phyloP scores from a whole-genome alignment of 2,113 vertebrate species.

The Grammomys surdaster region DNA sequence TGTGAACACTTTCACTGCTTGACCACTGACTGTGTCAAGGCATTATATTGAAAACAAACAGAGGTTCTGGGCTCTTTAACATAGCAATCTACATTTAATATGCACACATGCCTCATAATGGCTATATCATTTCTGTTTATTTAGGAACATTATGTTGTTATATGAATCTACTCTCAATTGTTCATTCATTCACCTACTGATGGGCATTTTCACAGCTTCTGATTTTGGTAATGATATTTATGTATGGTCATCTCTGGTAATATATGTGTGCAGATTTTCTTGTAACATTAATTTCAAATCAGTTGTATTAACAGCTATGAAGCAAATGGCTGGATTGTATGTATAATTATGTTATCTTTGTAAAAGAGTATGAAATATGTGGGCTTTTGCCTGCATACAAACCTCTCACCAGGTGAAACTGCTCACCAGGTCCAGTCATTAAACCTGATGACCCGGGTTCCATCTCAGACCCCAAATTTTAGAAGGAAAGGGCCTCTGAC shows the following conservation, averaged over 20 bases:
- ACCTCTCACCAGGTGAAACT: no score
- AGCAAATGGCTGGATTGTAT: background rate
- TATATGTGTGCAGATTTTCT: background rate
- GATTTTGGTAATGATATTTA: background rate
- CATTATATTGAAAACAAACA: constrained; percentile 4
- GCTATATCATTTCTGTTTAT: constrained; percentile 5
- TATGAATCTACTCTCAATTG: background rate
- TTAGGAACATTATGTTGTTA: background rate
- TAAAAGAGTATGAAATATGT: background rate
- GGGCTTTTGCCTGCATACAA: no score
- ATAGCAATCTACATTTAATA: background rate
- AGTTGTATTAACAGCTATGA: background rate
- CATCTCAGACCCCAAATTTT: background rate
- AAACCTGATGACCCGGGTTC: background rate
- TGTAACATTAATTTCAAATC: background rate
- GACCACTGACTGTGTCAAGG: background rate
- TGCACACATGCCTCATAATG: background rate
- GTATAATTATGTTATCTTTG: background rate
- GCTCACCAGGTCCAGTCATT: background rate
- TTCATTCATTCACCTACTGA: background rate
- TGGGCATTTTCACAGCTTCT: background rate
- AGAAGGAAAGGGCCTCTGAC: background rate
- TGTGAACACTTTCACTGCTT: background rate
- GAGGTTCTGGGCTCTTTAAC: background rate
- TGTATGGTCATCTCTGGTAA: background rate